These are phyloP conservation scores for Caenorhabditis auriculariae DNA, from an alignment of 2,888 invertebrate species.

Conservation along the genomic window DNA sequence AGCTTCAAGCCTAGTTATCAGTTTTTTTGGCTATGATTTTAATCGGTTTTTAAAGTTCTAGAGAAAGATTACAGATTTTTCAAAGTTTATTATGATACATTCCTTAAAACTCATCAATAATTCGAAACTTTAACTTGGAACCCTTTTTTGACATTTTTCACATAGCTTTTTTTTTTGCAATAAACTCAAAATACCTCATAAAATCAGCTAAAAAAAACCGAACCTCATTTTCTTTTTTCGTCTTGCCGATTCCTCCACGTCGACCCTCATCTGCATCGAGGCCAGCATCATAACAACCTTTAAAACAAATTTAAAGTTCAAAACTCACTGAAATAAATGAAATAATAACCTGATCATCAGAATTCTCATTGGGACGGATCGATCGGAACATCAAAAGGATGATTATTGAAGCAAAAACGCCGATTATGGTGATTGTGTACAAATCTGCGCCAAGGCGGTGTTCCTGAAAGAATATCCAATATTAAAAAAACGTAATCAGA, in stretches of 20 bases:
- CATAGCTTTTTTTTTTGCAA: background rate
- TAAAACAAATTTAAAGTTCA: no score
- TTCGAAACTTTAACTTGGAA: background rate
- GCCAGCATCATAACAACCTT: slow-evolving; percentile 32
- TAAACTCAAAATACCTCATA: background rate
- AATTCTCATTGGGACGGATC: slow-evolving; percentile 22
- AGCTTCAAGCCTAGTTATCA: no score
- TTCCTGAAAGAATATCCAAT: no score
- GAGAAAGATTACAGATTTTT: no score
- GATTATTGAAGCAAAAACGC: slow-evolving; percentile 30
- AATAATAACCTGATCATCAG: slow-evolving; percentile 28
- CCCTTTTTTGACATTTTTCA: background rate
- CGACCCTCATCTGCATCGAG: slow-evolving; percentile 31
- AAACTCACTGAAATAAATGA: no score
- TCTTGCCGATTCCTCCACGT: slow-evolving; percentile 26
- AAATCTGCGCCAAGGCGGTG: slow-evolving; percentile 26
- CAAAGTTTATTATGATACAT: no score
- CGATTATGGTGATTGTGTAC: slow-evolving; percentile 30
- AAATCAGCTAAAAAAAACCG: no score
- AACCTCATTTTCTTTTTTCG: slow-evolving; percentile 26
- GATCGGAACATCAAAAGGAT: slow-evolving; percentile 29
- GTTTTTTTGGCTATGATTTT: no score
- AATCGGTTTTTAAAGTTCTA: no score
- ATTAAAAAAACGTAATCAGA: no score
- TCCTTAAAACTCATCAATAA: no score